Base-by-base conservation (phyloP, 2,113 vertebrate genomes). In the Rafetus swinhoei region DNA sequence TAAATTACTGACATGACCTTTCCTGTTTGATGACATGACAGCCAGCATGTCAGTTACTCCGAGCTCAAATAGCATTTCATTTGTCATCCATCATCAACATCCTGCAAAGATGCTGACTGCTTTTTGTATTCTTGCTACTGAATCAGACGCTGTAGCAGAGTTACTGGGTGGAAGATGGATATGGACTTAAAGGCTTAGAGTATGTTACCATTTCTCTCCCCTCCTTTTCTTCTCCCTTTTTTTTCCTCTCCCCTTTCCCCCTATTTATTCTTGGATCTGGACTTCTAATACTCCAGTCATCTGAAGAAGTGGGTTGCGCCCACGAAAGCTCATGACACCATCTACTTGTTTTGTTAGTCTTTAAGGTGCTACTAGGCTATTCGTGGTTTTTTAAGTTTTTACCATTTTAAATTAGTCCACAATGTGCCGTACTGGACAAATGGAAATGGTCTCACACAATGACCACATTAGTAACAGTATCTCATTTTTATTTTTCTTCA, bases 1-100 rank as follows among this genome's bases (percentile, higher is more conserved):
- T 89, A 45, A 95, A 94, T 94, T 7, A 94, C 87, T 88, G 1
- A n/a, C 81, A 2, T 72, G 85, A 96, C 94, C 93, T 96, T 95
- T 92, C 81, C 87, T 15, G 55, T 54, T 55, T n/a, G 84, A 86
- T 94, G 92, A 56, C 87, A 94, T 95, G 72, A 88, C 90, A 62
- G 93, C 92, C 53, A 93, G 93, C 88, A 45, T 56, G 62, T 62
- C 39, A 45, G 89, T 96, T 59, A 94, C 91, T 54, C 92, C 39
- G 85, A 81, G 85, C 84, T 93, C 94, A 15, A 19, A 3, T 32
- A 16, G 11, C 29, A 86, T 87, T 85, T 53, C 87, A 85, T 90
- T 76, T 88, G 84, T 90, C 92, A 94, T 89, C 90, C 93, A 74
- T 95, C 92, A 94, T 5, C 35, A 72, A 52, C 91, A 86, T 84